These are phyloP conservation scores for Zaprionus lineosus DNA, from an alignment of 2,888 invertebrate genomes.

Conservation along the genomic window DNA sequence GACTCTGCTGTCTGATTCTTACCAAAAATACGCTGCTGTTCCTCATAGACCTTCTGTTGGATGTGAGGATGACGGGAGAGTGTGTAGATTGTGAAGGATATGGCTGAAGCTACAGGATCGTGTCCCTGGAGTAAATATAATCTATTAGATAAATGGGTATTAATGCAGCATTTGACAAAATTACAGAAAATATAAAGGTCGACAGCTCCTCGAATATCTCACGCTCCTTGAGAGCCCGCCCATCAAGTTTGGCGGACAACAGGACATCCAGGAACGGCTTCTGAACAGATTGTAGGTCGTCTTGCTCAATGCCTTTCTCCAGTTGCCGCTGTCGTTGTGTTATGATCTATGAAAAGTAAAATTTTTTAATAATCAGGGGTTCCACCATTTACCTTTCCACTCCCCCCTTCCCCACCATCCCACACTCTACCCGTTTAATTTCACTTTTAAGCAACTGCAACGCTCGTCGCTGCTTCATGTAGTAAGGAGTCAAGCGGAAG, in stretches of 20 bases:
- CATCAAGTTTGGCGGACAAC: constrained; percentile 70
- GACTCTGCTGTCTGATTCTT: constrained; percentile 65
- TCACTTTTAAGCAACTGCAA: constrained; percentile 79
- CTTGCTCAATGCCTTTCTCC: too few relatives aligned
- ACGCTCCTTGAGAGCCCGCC: constrained; percentile 56
- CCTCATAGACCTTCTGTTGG: constrained; percentile 84
- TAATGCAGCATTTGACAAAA: too few relatives aligned
- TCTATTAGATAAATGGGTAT: too few relatives aligned
- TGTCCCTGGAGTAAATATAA: constrained; percentile 83
- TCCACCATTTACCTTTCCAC: background rate
- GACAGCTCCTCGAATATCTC: constrained; percentile 79
- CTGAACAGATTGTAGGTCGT: too few relatives aligned
- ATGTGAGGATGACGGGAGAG: constrained; percentile 84
- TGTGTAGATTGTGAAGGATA: constrained; percentile 84
- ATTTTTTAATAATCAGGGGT: background rate
- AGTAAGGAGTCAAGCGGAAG: constrained; percentile 69
- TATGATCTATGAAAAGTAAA: constrained; percentile 49
- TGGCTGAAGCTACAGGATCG: constrained; percentile 85
- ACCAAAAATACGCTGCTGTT: constrained; percentile 83
- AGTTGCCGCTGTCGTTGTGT: constrained; percentile 49
- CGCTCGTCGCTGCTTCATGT: constrained; percentile 66
- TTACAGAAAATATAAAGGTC: constrained; percentile 79
- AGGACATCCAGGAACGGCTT: constrained; percentile 77
- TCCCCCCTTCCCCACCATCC: too few relatives aligned
- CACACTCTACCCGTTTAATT: constrained; percentile 56